Conservation (phyloP, 2,888 invertebrate species). For the Adelognathus sp. region DNA sequence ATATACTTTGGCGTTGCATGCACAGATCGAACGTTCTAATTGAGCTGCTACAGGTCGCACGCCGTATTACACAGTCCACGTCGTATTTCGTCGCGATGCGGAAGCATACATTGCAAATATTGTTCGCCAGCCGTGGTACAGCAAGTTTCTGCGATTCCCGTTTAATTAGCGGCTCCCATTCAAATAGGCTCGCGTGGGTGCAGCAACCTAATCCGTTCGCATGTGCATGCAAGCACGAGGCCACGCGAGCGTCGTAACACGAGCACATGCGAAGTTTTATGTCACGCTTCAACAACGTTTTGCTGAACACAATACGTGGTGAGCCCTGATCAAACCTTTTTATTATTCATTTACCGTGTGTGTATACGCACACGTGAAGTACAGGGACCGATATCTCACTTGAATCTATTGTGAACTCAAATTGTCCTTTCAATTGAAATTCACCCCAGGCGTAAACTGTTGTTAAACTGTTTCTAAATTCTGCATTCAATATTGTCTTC, state of each 20-base stretch:
- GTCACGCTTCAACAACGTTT: background rate
- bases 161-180: conserved; percentile 63
- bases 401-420: background rate
- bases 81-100: background rate
- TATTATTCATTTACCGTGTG: background rate
- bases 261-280: conserved; percentile 34
- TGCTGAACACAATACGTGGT: background rate
- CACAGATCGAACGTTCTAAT: conserved; percentile 27
- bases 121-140: conserved; percentile 26
- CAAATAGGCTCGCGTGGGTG: conserved; percentile 58
- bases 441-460: background rate
- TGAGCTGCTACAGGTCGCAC: conserved; percentile 4
- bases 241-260: background rate
- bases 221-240: background rate
- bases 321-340: background rate
- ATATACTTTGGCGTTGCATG: background rate
- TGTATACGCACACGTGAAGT: background rate
- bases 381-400: background rate
- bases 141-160: conserved; percentile 53
- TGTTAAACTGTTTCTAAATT: no score
- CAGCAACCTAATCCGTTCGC: conserved; percentile 44
- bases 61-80: background rate
- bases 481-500: no score
- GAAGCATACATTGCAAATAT: conserved; percentile 48
- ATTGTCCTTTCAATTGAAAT: background rate